Percentiles rank a stretch among this genome's conserved stretches.
These are phyloP conservation scores for Muscicapa striata DNA, from an alignment of 2,797 vertebrate species.

Conservation along the genomic window DNA sequence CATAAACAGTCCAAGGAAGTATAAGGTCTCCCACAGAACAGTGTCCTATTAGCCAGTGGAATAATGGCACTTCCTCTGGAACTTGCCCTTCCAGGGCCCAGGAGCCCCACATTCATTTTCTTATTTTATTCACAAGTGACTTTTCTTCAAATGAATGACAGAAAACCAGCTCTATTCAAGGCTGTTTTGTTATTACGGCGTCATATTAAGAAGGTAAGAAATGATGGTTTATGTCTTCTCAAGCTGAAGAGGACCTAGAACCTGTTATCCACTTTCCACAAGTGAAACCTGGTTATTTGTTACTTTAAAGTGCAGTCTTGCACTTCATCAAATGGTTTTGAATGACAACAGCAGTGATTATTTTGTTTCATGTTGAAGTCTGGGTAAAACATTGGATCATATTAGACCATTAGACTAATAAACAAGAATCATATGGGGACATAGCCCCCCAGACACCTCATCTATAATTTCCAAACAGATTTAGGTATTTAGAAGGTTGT, in stretches of 20 bases:
- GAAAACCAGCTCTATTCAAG: background rate
- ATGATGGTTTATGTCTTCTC: background rate
- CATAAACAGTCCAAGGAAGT: background rate
- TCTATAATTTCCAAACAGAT: background rate
- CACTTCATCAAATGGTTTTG: background rate
- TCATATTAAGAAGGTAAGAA: background rate
- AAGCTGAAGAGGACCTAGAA: conserved; percentile 24
- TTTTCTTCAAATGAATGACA: background rate
- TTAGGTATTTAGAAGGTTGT: background rate
- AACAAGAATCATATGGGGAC: background rate
- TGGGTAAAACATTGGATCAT: background rate
- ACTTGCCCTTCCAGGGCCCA: background rate
- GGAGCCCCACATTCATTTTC: background rate
- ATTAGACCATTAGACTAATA: background rate
- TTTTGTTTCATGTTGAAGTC: background rate
- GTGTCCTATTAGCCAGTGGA: background rate
- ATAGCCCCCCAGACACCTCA: background rate
- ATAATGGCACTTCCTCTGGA: background rate
- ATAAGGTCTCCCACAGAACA: background rate
- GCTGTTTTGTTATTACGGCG: background rate
- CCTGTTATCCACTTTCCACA: background rate
- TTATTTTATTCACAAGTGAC: background rate
- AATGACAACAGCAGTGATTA: background rate
- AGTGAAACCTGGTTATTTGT: background rate
- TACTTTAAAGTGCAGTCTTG: background rate